Conservation (phyloP, 2,888 invertebrate species). For the Hirtodrosophila histrioides region DNA sequence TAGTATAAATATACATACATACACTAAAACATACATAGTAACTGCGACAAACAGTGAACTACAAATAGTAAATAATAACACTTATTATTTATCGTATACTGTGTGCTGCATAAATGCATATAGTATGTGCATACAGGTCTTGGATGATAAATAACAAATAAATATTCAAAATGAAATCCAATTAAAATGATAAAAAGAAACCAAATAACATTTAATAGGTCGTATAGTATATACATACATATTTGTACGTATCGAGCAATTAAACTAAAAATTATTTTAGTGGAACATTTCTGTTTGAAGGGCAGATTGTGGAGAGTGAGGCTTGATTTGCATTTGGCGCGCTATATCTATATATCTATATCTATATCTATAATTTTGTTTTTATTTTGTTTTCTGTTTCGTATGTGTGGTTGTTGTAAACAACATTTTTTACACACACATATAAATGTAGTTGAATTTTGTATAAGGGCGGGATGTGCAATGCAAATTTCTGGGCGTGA, state of each 20-base stretch:
- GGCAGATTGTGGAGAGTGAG: slow-evolving; percentile 2
- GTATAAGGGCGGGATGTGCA: slow-evolving; percentile 25
- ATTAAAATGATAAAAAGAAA: slow-evolving; percentile 59
- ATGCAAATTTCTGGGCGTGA: slow-evolving; percentile 10
- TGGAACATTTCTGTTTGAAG: slow-evolving; percentile 15
- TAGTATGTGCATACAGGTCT: slow-evolving; percentile 45
- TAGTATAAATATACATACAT: slow-evolving; percentile 22
- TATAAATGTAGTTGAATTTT: slow-evolving; percentile 27
- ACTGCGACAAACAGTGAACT: not conserved
- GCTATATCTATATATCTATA: slow-evolving; percentile 42
- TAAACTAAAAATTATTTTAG: slow-evolving; percentile 45
- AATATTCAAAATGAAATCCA: slow-evolving; percentile 67
- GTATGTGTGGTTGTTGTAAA: slow-evolving; percentile 16
- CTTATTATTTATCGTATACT: slow-evolving; percentile 3
- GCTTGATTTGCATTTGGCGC: slow-evolving; percentile 51
- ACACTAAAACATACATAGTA: slow-evolving; percentile 11
- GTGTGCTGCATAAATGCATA: slow-evolving; percentile 6
- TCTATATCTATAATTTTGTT: slow-evolving; percentile 36
- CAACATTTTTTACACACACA: slow-evolving; percentile 12
- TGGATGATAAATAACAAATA: slow-evolving; percentile 64
- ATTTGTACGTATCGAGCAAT: slow-evolving; percentile 49
- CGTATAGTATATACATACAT: slow-evolving; percentile 12
- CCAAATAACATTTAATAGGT: slow-evolving; percentile 32
- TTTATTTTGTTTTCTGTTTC: slow-evolving; percentile 9
- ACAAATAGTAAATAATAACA: slow-evolving; percentile 3